phyloP scores from a whole-genome alignment of 2,797 vertebrate species.

The Xenentodon cancila region DNA sequence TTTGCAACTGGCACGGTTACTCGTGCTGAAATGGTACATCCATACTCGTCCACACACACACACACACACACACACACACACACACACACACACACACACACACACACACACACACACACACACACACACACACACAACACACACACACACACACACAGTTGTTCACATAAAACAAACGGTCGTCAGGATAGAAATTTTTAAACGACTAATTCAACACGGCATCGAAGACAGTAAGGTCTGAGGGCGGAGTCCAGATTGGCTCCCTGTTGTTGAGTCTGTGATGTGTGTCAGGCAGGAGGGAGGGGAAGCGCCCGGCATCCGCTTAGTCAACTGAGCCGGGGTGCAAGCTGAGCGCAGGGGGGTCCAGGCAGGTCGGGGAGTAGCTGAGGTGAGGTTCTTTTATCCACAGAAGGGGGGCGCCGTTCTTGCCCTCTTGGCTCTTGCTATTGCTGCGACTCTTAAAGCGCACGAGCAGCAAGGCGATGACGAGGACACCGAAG shows the following conservation, averaged over 20 bases:
- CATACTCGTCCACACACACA: constrained; percentile 26
- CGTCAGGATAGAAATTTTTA: constrained; percentile 58
- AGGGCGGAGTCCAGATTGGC: constrained; percentile 66
- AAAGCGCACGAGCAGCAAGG: constrained; percentile 93
- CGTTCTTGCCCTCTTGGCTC: constrained; percentile 96
- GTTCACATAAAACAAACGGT: constrained; percentile 66
- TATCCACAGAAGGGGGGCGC: constrained; percentile 97
- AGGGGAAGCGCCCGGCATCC: not conserved
- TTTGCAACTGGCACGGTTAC: constrained; percentile 26
- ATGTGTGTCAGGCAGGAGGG: constrained; percentile 27
- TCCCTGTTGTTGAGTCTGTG: constrained; percentile 63
- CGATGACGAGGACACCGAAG: constrained; percentile 95
- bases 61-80: constrained; percentile 7
- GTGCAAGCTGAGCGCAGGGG: constrained; percentile 95
- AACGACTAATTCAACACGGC: constrained; percentile 75
- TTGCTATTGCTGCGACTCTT: constrained; percentile 92
- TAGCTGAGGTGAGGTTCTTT: constrained; percentile 99
- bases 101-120: constrained; percentile 18
- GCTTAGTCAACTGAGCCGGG: constrained; percentile 95
- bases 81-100: constrained; percentile 4
- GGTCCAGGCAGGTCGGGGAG: constrained; percentile 98
- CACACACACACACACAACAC: constrained; percentile 19
- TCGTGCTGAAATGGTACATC: constrained; percentile 45
- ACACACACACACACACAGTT: constrained; percentile 16
- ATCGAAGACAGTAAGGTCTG: constrained; percentile 77